Conservation (phyloP, 2,113 vertebrate species). For the Dromiciops gliroides region DNA sequence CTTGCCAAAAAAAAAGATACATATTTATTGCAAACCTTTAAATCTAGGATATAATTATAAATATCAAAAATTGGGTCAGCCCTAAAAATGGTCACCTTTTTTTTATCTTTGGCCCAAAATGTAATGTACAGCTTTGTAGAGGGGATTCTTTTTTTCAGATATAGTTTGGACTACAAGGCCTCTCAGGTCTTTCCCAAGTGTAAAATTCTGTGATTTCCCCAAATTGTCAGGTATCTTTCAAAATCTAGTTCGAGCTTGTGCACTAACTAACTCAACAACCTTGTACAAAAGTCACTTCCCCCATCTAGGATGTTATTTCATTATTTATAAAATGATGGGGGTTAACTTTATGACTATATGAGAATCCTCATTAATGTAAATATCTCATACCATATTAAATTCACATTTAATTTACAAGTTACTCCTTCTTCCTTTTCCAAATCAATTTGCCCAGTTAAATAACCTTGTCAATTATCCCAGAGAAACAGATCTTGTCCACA, state of each 20-base stretch:
- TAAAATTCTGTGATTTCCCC: neutral
- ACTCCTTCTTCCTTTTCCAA: neutral
- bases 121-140: conserved; percentile 1
- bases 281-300: neutral
- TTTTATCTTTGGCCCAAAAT: neutral
- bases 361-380: neutral
- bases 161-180: neutral
- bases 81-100: neutral
- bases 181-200: neutral
- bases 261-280: neutral
- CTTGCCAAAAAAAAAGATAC: too few species aligned
- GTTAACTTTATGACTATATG: neutral
- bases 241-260: neutral
- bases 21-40: neutral
- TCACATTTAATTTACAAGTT: neutral
- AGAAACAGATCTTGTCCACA: neutral
- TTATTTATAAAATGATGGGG: neutral
- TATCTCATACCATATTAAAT: neutral
- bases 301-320: neutral
- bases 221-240: neutral
- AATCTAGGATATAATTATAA: neutral
- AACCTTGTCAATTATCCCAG: conserved; percentile 10
- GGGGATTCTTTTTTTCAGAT: neutral
- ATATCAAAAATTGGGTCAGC: neutral
- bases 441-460: conserved; percentile 16